Conservation (phyloP, 2,888 invertebrate genomes). For the Incurvaria masculella region DNA sequence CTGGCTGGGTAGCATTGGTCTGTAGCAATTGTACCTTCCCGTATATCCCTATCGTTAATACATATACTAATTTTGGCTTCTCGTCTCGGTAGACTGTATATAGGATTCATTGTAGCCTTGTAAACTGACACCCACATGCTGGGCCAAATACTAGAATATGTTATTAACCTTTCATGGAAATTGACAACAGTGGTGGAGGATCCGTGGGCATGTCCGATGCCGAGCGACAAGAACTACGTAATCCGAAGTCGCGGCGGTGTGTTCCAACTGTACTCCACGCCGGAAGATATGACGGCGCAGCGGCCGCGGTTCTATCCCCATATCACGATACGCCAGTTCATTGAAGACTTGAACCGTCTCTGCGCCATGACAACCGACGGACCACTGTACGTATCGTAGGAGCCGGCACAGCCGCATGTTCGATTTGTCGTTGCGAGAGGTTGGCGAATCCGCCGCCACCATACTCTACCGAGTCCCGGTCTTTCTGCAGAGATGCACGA, state of each 20-base stretch:
- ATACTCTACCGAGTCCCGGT: too few species aligned
- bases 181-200: too few species aligned
- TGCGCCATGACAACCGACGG: slow-evolving; percentile 98
- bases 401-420: too few species aligned
- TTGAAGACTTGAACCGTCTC: slow-evolving; percentile 86
- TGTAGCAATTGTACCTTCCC: too few species aligned
- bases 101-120: slow-evolving; percentile 63
- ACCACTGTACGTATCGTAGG: slow-evolving; percentile 84
- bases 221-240: slow-evolving; percentile 65
- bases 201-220: slow-evolving; percentile 82
- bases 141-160: too few species aligned
- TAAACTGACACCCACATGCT: slow-evolving; percentile 82
- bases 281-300: slow-evolving; percentile 36
- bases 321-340: slow-evolving; percentile 74
- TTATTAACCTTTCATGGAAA: too few species aligned
- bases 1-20: too few species aligned
- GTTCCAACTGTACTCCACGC: slow-evolving; percentile 70
- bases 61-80: too few species aligned
- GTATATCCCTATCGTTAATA: too few species aligned
- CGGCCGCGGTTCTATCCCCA: slow-evolving; percentile 70
- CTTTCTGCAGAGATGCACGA: too few species aligned
- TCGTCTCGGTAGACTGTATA: slow-evolving; percentile 4
- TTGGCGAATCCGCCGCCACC: too few species aligned
- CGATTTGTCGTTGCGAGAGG: too few species aligned
- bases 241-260: slow-evolving; percentile 77